Conservation (phyloP, 1,140 invertebrate genomes). For the Panulirus ornatus region DNA sequence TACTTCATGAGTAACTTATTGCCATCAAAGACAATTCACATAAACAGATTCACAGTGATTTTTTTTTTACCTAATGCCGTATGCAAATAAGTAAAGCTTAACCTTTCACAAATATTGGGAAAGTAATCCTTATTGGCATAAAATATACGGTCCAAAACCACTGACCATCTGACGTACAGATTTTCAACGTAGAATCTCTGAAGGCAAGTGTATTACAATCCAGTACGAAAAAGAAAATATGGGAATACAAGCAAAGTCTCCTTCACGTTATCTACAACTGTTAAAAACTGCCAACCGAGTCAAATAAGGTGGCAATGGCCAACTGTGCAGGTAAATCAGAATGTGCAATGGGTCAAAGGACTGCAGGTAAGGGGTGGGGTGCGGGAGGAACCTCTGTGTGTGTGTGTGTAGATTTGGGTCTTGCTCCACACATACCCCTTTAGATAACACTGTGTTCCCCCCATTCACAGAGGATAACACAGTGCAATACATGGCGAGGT, state of each 20-base stretch:
- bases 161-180: slow-evolving; percentile 50
- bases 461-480: background rate
- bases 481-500: too few relatives aligned
- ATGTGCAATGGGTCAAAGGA: too few relatives aligned
- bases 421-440: background rate
- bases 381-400: background rate
- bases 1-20: slow-evolving; percentile 73
- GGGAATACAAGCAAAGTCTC: background rate
- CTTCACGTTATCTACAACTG: background rate
- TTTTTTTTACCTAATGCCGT: slow-evolving; percentile 47
- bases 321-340: slow-evolving; percentile 3
- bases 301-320: background rate
- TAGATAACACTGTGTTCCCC: background rate
- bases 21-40: slow-evolving; percentile 72
- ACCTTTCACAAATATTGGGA: slow-evolving; percentile 21
- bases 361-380: background rate
- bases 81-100: slow-evolving; percentile 51
- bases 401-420: too few relatives aligned
- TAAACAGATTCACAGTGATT: slow-evolving; percentile 56
- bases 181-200: slow-evolving; percentile 7
- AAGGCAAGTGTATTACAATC: slow-evolving; percentile 45
- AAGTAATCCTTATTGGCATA: slow-evolving; percentile 37
- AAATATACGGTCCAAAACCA: slow-evolving; percentile 25
- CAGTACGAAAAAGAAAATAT: background rate
- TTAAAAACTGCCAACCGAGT: background rate